These are phyloP conservation scores for Ciconia boyciana DNA, from an alignment of 2,113 vertebrate genomes.

Conservation along the genomic window DNA sequence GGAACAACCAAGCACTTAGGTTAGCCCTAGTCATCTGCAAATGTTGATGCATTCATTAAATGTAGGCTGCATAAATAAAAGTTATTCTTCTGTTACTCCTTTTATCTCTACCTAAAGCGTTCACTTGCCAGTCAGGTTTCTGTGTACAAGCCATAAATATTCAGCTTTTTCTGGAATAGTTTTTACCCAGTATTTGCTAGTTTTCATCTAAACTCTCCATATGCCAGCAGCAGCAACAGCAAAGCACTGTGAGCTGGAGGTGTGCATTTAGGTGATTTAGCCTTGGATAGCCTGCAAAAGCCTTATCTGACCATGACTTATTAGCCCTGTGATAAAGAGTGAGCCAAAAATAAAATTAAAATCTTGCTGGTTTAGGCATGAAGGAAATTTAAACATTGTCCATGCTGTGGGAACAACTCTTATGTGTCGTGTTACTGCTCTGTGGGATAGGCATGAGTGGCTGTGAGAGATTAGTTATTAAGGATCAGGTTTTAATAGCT, in stretches of 20 bases:
- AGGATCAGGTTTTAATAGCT: neutral
- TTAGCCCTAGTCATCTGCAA: neutral
- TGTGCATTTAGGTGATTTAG: neutral
- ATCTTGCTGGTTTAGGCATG: neutral
- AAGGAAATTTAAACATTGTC: neutral
- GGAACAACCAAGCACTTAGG: conserved; percentile 1
- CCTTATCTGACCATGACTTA: neutral
- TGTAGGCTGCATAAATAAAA: neutral
- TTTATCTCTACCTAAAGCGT: conserved; percentile 32
- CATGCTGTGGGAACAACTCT: neutral
- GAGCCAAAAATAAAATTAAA: neutral
- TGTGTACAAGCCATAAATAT: conserved; percentile 6
- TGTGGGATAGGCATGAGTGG: neutral
- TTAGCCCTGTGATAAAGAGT: neutral
- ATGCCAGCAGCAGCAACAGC: neutral
- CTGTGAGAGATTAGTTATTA: neutral
- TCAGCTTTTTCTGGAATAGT: neutral
- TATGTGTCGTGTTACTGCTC: neutral
- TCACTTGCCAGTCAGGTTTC: neutral
- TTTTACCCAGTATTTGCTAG: neutral
- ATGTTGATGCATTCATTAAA: neutral
- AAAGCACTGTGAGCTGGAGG: neutral
- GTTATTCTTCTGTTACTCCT: conserved; percentile 10
- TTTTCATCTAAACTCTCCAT: neutral
- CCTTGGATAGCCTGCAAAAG: neutral